Percentiles rank a stretch among this genome's conserved stretches.
Evolutionary conservation across 2,888 invertebrate genomes (phyloP).

Genomic region (Eupeodes luniger): DNA sequence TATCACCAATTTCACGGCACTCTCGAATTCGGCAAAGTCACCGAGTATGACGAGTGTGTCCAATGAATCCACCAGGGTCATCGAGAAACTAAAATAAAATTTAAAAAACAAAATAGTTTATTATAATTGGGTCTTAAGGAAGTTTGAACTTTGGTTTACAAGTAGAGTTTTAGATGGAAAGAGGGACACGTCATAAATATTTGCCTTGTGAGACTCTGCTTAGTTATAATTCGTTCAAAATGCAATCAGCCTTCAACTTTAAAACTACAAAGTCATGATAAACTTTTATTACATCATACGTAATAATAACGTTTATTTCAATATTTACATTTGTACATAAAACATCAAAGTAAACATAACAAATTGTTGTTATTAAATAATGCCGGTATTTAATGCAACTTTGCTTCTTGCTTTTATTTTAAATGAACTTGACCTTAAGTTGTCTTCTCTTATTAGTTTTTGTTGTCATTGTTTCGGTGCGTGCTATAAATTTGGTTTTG

Average conservation of each 20-base stretch:
- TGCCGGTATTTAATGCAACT: not conserved
- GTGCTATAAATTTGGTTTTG: not conserved
- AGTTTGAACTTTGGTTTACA: not conserved
- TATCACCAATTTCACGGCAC: constrained; percentile 93
- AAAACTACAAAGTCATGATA: not conserved
- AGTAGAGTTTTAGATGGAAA: not conserved
- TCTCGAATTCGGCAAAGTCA: constrained; percentile 97
- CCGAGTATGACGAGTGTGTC: constrained; percentile 97
- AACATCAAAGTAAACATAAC: not conserved
- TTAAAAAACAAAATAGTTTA: not conserved
- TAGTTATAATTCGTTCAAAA: not conserved
- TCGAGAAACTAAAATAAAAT: constrained; percentile 92
- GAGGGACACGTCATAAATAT: not conserved
- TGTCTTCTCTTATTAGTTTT: not conserved
- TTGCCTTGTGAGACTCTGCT: not conserved
- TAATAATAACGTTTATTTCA: not conserved
- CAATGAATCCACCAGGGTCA: constrained; percentile 97
- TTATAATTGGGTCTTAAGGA: not conserved
- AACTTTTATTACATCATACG: not conserved
- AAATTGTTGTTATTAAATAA: not conserved
- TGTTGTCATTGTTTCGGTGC: constrained; percentile 2
- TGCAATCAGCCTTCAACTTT: not conserved
- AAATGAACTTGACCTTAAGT: constrained; percentile 1
- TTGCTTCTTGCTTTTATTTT: not conserved
- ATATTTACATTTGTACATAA: not conserved